Percentiles rank a stretch among this genome's conserved stretches.
Evolutionary conservation across 2,113 vertebrate genomes (phyloP).

Genomic region (Callipepla squamata): DNA sequence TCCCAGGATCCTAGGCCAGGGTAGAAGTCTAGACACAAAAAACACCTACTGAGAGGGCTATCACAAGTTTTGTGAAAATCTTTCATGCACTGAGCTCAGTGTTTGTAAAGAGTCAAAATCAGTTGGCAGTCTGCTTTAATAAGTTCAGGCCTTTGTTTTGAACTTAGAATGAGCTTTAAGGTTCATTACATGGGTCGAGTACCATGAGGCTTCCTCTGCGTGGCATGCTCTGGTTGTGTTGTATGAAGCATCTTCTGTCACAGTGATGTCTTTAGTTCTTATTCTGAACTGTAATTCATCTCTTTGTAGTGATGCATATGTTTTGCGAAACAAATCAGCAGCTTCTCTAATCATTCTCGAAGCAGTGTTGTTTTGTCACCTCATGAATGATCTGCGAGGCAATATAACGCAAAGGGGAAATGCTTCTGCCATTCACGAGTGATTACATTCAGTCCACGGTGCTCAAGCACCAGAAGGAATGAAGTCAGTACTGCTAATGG

Average conservation of each 20-base stretch:
- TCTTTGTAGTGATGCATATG: background rate
- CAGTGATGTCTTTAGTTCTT: background rate
- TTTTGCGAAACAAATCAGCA: background rate
- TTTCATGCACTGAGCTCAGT: background rate
- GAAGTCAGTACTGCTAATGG: fast-evolving
- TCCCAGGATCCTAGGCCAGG: fast-evolving
- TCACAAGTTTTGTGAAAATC: background rate
- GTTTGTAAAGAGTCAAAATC: background rate
- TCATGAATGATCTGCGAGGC: background rate
- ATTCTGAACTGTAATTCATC: background rate
- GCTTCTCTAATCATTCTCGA: background rate
- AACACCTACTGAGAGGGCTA: fast-evolving
- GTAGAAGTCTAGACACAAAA: fast-evolving
- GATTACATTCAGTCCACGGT: background rate
- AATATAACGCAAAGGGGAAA: background rate
- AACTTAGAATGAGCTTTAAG: background rate
- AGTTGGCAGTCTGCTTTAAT: background rate
- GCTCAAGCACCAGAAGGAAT: fast-evolving
- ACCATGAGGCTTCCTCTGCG: fast-evolving
- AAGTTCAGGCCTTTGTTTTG: background rate
- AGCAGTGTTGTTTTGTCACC: background rate
- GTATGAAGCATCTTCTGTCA: background rate
- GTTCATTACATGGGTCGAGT: background rate
- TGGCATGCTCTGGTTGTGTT: fast-evolving
- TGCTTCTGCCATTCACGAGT: fast-evolving